These are phyloP conservation scores for Rallus crepitans DNA, from an alignment of 2,797 vertebrate genomes.

Conservation along the genomic window DNA sequence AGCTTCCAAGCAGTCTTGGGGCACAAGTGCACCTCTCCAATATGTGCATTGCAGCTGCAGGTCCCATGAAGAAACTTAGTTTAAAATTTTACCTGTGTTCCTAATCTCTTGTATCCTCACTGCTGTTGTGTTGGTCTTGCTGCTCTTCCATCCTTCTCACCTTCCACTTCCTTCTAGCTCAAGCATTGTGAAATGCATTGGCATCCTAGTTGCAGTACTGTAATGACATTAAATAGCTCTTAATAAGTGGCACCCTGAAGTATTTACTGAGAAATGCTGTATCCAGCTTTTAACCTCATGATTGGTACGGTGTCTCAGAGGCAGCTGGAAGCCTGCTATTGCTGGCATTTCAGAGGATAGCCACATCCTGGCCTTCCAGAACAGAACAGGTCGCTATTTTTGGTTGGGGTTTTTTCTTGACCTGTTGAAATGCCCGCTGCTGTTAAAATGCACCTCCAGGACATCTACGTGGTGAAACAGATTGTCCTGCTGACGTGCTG, in stretches of 20 bases:
- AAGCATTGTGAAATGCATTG: neutral
- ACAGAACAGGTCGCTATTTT: neutral
- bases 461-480: neutral
- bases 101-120: neutral
- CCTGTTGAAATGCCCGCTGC: neutral
- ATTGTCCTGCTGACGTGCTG: neutral
- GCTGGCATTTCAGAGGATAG: neutral
- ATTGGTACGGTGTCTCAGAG: neutral
- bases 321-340: neutral
- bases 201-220: neutral
- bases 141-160: neutral
- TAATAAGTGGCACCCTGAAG: neutral
- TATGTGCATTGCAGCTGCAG: neutral
- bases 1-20: neutral
- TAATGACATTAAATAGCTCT: neutral
- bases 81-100: neutral
- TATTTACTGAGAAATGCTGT: neutral
- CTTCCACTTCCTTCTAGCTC: neutral
- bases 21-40: neutral
- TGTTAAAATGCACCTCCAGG: neutral
- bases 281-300: neutral
- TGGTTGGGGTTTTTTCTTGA: neutral
- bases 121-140: neutral
- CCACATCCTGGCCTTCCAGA: neutral
- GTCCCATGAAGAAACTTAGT: neutral